Evolutionary conservation across 2,888 invertebrate species (phyloP).

Genomic region (Synergus gifuensis): DNA sequence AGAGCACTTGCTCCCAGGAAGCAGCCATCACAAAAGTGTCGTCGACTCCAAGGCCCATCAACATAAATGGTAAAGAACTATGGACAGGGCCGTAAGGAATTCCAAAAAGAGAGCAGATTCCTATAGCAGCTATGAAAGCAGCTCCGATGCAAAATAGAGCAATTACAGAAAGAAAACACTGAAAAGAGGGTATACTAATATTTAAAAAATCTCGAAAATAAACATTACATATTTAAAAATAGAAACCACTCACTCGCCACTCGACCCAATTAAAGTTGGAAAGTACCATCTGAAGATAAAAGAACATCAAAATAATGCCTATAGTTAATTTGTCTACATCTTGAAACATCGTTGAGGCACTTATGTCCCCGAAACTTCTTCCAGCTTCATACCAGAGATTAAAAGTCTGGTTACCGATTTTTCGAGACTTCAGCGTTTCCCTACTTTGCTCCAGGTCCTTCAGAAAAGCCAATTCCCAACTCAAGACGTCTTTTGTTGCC

Average conservation of each 20-base stretch:
- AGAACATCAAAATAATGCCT: slow-evolving; percentile 85
- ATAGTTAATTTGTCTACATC: slow-evolving; percentile 85
- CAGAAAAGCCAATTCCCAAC: slow-evolving; percentile 71
- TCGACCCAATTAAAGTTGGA: slow-evolving; percentile 88
- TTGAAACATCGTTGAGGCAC: slow-evolving; percentile 84
- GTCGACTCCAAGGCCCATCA: slow-evolving; percentile 90
- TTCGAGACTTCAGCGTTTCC: slow-evolving; percentile 50
- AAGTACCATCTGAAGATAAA: slow-evolving; percentile 86
- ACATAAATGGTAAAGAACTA: slow-evolving; percentile 88
- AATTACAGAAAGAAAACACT: slow-evolving; percentile 83
- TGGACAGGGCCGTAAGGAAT: slow-evolving; percentile 90
- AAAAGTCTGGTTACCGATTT: slow-evolving; percentile 51
- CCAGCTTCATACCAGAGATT: slow-evolving; percentile 70
- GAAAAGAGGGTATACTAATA: slow-evolving; percentile 52
- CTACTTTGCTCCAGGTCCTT: slow-evolving; percentile 61
- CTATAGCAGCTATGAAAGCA: slow-evolving; percentile 85
- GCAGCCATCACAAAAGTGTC: slow-evolving; percentile 93
- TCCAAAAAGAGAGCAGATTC: slow-evolving; percentile 85
- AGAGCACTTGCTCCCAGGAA: slow-evolving; percentile 84
- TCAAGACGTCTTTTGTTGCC: slow-evolving; percentile 70
- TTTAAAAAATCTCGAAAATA: not conserved
- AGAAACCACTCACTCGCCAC: slow-evolving; percentile 80
- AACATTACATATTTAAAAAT: slow-evolving; percentile 30
- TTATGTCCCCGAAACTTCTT: slow-evolving; percentile 87
- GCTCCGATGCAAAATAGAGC: slow-evolving; percentile 87